phyloP scores from a whole-genome alignment of 2,113 vertebrate genomes.

The Lepus americanus region DNA sequence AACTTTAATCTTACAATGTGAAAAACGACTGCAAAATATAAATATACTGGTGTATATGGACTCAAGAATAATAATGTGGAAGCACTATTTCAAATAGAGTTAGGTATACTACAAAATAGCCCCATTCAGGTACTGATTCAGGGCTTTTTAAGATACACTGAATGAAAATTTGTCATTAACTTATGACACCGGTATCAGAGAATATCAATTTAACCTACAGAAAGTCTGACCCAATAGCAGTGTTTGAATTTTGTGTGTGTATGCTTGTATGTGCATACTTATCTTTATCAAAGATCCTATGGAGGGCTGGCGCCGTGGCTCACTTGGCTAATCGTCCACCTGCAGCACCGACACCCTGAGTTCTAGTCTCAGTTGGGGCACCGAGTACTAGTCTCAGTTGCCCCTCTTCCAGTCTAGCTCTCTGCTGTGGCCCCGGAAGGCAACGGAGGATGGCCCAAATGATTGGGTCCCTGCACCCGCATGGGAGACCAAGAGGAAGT shows the following conservation, averaged over 20 bases:
- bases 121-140: not conserved
- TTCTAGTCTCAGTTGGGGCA: too few relatives aligned
- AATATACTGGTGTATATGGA: not conserved
- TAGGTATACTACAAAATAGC: not conserved
- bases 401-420: too few relatives aligned
- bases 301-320: too few relatives aligned
- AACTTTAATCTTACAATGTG: not conserved
- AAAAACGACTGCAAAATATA: conserved; percentile 1
- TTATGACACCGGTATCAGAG: not conserved
- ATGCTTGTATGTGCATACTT: not conserved
- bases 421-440: too few relatives aligned
- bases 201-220: not conserved
- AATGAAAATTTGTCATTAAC: not conserved
- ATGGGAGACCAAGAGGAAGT: too few relatives aligned
- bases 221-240: not conserved
- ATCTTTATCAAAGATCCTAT: not conserved
- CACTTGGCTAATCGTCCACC: too few relatives aligned
- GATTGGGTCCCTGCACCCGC: too few relatives aligned
- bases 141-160: not conserved
- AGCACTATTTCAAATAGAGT: conserved; percentile 1
- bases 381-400: too few relatives aligned
- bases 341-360: too few relatives aligned
- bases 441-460: too few relatives aligned
- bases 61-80: not conserved
- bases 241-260: not conserved